These are phyloP conservation scores for Drosophila insularis DNA, from an alignment of 1,140 invertebrate species.

Conservation along the genomic window DNA sequence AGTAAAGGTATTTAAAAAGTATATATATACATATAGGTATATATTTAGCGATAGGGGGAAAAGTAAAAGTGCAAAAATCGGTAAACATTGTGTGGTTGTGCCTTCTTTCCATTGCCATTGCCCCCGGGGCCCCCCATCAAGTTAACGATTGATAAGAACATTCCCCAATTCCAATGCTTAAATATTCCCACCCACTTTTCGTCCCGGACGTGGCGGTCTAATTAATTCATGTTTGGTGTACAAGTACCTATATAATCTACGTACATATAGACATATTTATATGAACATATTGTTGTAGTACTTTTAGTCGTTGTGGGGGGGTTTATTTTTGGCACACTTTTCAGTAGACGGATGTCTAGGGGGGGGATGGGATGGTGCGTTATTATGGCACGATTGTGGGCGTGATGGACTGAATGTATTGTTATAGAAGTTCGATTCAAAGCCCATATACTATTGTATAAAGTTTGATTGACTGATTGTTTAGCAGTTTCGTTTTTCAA, in stretches of 20 bases:
- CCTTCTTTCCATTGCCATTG: background rate
- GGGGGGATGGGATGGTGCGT: background rate
- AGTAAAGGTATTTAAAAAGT: background rate
- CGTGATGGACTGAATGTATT: background rate
- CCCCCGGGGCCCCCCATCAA: background rate
- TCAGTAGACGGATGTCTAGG: background rate
- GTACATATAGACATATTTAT: background rate
- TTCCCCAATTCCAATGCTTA: background rate
- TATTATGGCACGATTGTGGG: background rate
- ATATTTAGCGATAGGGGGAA: background rate
- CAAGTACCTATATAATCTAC: constrained; percentile 2
- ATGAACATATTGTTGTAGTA: background rate
- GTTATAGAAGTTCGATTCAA: constrained; percentile 5
- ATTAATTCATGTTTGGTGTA: constrained; percentile 5
- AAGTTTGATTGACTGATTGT: constrained; percentile 10
- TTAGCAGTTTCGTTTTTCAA: constrained; percentile 15
- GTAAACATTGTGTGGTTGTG: background rate
- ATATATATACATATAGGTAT: too few relatives aligned
- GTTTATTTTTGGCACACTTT: constrained; percentile 8
- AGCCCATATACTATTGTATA: constrained; percentile 7
- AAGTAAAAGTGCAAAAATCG: constrained; percentile 4
- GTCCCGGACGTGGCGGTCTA: background rate
- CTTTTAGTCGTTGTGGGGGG: background rate
- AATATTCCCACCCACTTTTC: background rate
- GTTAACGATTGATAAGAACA: constrained; percentile 2